phyloP scores from a whole-genome alignment of 2,797 vertebrate genomes.

The Chelonia mydas region DNA sequence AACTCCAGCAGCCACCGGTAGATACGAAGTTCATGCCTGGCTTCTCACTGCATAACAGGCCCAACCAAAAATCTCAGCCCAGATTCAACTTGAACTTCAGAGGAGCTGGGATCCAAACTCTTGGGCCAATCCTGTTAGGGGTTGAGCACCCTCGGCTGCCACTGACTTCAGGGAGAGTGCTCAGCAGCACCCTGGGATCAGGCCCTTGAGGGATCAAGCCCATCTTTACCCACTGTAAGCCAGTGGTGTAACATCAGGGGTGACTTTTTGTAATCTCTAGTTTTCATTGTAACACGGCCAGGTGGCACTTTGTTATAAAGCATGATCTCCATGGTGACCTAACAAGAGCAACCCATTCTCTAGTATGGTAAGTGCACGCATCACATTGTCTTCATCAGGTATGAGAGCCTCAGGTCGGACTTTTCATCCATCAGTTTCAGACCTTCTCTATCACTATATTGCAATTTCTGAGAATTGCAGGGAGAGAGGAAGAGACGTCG shows the following conservation, averaged over 20 bases:
- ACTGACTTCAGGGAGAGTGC: not conserved
- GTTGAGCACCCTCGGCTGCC: not conserved
- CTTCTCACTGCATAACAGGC: not conserved
- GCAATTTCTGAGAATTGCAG: not conserved
- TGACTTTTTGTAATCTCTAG: not conserved
- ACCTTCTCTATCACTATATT: not conserved
- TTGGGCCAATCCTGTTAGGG: not conserved
- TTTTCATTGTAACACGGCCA: not conserved
- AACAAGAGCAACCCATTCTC: not conserved
- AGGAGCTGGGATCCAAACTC: not conserved
- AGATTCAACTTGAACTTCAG: not conserved
- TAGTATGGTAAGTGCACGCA: not conserved
- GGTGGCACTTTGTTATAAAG: not conserved
- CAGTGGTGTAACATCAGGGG: too few species aligned
- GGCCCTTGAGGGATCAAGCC: not conserved
- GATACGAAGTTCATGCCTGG: not conserved
- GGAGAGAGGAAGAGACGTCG: not conserved
- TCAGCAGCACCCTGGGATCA: not conserved
- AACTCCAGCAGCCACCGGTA: not conserved
- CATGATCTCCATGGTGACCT: not conserved
- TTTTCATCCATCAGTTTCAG: not conserved
- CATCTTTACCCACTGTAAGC: not conserved
- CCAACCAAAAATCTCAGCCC: not conserved
- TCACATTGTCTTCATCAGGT: not conserved
- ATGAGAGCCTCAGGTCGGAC: not conserved